Percentiles rank a stretch among this genome's conserved stretches.
These are phyloP conservation scores for Tiliacea citrago DNA, from an alignment of 2,888 invertebrate genomes.

Conservation along the genomic window DNA sequence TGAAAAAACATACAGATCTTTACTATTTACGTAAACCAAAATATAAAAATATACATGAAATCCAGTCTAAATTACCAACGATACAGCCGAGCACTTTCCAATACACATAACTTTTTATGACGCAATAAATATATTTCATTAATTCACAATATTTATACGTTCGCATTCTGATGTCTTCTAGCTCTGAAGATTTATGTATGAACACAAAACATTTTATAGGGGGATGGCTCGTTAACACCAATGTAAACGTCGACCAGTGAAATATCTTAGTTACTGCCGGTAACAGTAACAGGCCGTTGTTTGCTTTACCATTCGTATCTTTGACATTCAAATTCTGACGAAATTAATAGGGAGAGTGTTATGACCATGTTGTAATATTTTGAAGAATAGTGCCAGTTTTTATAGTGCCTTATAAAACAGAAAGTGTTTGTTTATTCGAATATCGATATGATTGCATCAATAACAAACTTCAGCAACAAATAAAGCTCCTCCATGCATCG, in stretches of 20 bases:
- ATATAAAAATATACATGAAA: constrained; percentile 6
- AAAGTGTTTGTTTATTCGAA: constrained; percentile 47
- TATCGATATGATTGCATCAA: not conserved
- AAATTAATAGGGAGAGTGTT: constrained; percentile 71
- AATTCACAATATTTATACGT: constrained; percentile 85
- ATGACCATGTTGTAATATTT: constrained; percentile 49
- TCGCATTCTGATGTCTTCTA: constrained; percentile 80
- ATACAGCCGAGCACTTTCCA: constrained; percentile 58
- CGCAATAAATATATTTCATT: constrained; percentile 82
- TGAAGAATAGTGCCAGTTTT: constrained; percentile 31
- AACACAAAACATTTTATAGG: constrained; percentile 86
- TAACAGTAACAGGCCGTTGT: constrained; percentile 72
- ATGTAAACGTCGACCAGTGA: constrained; percentile 85
- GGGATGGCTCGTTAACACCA: constrained; percentile 88
- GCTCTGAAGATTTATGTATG: constrained; percentile 85
- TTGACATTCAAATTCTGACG: constrained; percentile 86
- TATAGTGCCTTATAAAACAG: constrained; percentile 43
- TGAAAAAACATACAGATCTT: not conserved
- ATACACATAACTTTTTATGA: constrained; percentile 77
- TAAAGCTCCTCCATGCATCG: not conserved
- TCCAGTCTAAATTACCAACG: constrained; percentile 35
- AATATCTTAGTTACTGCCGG: constrained; percentile 76
- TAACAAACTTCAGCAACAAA: not conserved
- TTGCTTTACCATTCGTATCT: constrained; percentile 77
- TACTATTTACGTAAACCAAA: not conserved